Conservation (phyloP, 1,140 invertebrate species). For the Heterodera schachtii region DNA sequence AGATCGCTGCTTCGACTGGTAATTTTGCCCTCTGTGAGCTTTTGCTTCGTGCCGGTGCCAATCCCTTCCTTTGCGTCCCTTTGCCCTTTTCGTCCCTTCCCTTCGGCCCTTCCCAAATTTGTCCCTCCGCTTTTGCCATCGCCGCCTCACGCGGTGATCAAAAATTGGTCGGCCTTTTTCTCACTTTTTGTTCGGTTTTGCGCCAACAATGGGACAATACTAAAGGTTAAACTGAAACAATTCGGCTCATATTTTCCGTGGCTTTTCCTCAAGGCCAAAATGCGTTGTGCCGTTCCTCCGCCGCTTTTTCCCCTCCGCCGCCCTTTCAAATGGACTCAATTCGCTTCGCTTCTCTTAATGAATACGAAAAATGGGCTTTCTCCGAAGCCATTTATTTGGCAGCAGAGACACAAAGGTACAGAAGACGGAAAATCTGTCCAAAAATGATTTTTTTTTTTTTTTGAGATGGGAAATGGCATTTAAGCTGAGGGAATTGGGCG, state of each 20-base stretch:
- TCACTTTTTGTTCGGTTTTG: not conserved
- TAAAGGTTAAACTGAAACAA: not conserved
- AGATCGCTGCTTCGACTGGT: not conserved
- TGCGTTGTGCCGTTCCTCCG: no score
- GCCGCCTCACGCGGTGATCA: not conserved
- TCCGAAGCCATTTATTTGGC: not conserved
- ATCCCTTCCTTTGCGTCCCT: not conserved
- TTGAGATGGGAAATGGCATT: not conserved
- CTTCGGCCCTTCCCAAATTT: no score
- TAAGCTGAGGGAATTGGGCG: slow-evolving; percentile 2
- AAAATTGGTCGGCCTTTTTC: not conserved
- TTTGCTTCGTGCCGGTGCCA: not conserved
- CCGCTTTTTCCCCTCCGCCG: no score
- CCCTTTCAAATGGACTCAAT: not conserved
- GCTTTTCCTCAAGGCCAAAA: no score
- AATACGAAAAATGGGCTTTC: not conserved
- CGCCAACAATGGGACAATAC: not conserved
- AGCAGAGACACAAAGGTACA: not conserved
- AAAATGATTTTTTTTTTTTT: no score
- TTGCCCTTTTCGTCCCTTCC: not conserved
- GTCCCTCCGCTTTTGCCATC: not conserved
- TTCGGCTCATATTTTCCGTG: no score
- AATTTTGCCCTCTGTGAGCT: not conserved
- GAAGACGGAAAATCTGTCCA: not conserved
- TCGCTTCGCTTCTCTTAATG: not conserved